Base-by-base conservation (phyloP, 2,113 vertebrate genomes). In the Perca fluviatilis region DNA sequence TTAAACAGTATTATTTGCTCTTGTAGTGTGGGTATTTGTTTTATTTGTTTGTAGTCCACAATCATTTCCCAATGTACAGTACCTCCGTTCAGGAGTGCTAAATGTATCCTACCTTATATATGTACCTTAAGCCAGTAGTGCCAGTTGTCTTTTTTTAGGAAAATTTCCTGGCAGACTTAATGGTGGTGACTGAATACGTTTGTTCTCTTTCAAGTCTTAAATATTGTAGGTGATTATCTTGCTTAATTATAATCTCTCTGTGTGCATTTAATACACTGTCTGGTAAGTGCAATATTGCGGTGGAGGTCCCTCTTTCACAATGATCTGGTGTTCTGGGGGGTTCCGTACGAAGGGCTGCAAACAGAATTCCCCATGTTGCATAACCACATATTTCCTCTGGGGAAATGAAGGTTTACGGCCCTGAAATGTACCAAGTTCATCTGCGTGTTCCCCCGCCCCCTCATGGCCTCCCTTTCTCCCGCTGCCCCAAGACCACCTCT, bases 381-480 rank as follows among this genome's bases (percentile, higher is more conserved):
- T 91, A 92, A 93, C 85, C 63, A 70, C 74, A 86, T 50, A 88
- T 84, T 82, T 90, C 64, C 85, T 82, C 78, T 12, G 54, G 84
- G 82, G 71, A 89, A 88, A 90, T 57, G 27, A 90, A 88, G 79
- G 74, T 88, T 92, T 86, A 90, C 25, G 27, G 86, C 72, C 80
- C 69, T 79, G 75, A 92, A 88, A 90, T 91, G 76, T 89, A 90
- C 92, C 88, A 90, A 86, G 77, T 92, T 92, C 88, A 89, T 83
- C 62, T 85, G 75, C 23, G 50, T 76, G 73, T 68, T 56, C 79
- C 68, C 74, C 62, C 47, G 27, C 60, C 40, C 30, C 49, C 64
- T 3, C 4, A n/a, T 70, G 83, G 65, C 86, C 85, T 82, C 79
- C n/a, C 58, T 70, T 66, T 79, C 66, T 82, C 62, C 73, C 0